Base-by-base conservation (phyloP, 2,888 invertebrate species). In the Leucoma salicis region DNA sequence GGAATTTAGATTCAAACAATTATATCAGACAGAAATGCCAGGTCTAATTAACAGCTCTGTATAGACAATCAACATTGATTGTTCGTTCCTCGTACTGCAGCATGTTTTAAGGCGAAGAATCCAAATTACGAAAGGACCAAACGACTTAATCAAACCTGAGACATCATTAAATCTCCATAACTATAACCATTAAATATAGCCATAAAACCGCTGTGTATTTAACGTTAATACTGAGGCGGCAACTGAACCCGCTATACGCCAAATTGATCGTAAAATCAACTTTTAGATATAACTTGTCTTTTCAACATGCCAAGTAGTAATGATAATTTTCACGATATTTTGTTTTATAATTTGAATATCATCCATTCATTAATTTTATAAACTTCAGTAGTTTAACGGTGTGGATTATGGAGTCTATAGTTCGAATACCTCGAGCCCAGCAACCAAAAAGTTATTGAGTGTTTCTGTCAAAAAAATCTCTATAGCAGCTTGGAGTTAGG, bases 231-330 rank as follows among this genome's bases (percentile, higher is more conserved):
- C 50, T 32, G 31, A 46, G 45, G 54, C 35, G 54, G 53, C 52
- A 53, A 49, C 52, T 48, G 57, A 63, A 52, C 25, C 53, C 41
- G 42, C 49, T 55, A 66, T 63, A 58, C 49, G 58, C 55, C 59
- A 63, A 73, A 75, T 74, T 74, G 74, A 54, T 69, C 78, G 65
- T 78, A 71, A 78, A 57, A 48, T 36, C 13, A 14, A 34, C 44
- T 40, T 49, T 57, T 52, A 49, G 56, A 52, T 56, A 41, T 37
- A 21, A 24, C 31, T 35, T 43, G 43, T 54, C 46, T 46, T 49
- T 8, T 8, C 21, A 8, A 8, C 8, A 21, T 4, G 21, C 6
- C 39, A 47, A 34, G 41, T 39, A 27, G 46, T 39, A 53, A 57
- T 56, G 57, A 46, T 57, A 53, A 49, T 43, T 59, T 49, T 46